phyloP scores from a whole-genome alignment of 2,797 vertebrate genomes.

The Tapirus indicus region DNA sequence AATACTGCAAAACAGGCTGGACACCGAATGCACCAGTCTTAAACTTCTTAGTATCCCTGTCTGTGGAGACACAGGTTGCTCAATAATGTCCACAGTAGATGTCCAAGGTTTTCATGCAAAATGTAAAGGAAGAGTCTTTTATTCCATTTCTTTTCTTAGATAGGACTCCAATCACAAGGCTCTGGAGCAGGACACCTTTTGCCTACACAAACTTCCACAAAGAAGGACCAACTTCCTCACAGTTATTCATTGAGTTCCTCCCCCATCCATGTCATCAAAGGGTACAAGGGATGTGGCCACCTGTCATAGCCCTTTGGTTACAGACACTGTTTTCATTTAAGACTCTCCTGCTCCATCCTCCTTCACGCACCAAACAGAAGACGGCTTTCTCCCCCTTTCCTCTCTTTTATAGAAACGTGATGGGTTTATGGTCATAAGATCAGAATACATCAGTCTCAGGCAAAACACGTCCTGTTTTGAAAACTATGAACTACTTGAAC shows the following conservation, averaged over 20 bases:
- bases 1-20: conserved; percentile 65
- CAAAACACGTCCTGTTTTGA: conserved; percentile 77
- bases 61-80: conserved; percentile 82
- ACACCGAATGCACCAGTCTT: conserved; percentile 23
- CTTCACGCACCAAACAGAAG: conserved; percentile 77
- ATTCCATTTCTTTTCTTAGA: conserved; percentile 80
- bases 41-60: neutral
- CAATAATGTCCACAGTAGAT: conserved; percentile 87
- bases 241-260: conserved; percentile 85
- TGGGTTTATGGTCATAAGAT: conserved; percentile 66
- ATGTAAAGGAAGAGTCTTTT: conserved; percentile 85
- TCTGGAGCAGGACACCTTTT: conserved; percentile 73
- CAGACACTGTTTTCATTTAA: conserved; percentile 89
- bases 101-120: conserved; percentile 84
- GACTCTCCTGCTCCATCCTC: conserved; percentile 84
- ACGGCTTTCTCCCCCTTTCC: accelerated
- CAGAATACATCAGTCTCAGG: conserved; percentile 74
- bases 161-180: conserved; percentile 83
- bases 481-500: conserved; percentile 68
- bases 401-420: neutral
- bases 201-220: conserved; percentile 69
- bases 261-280: conserved; percentile 85
- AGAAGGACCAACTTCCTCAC: conserved; percentile 81
- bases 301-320: conserved; percentile 89
- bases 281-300: conserved; percentile 78